These are phyloP conservation scores for Poecilobothrus nobilitatus DNA, from an alignment of 2,888 invertebrate species.

Conservation along the genomic window DNA sequence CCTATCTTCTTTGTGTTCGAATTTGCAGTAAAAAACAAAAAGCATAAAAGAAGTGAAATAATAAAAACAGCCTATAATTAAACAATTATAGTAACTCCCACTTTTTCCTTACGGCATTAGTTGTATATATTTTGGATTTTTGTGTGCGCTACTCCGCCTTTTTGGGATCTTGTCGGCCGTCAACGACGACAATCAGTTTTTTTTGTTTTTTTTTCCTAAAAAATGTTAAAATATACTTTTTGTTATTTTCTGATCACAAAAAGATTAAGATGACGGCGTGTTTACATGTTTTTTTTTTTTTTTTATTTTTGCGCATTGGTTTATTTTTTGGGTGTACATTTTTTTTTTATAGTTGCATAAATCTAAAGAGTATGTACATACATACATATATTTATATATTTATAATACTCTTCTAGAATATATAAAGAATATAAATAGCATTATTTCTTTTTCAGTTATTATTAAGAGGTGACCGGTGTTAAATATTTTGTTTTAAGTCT, in stretches of 20 bases:
- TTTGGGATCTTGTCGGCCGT: slow-evolving; percentile 30
- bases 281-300: too few relatives aligned
- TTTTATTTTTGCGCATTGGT: too few relatives aligned
- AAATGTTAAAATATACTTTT: neutral
- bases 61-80: slow-evolving; percentile 44
- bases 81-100: slow-evolving; percentile 46
- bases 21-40: neutral
- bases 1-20: too few relatives aligned
- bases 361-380: too few relatives aligned
- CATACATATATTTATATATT: too few relatives aligned
- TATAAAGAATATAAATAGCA: too few relatives aligned
- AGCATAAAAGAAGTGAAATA: slow-evolving; percentile 12
- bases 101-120: slow-evolving; percentile 40
- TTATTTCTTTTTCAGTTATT: too few relatives aligned
- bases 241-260: neutral
- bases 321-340: too few relatives aligned
- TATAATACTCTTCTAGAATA: too few relatives aligned
- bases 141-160: slow-evolving; percentile 43
- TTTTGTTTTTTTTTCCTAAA: neutral
- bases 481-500: too few relatives aligned
- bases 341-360: too few relatives aligned
- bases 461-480: too few relatives aligned
- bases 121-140: slow-evolving; percentile 33
- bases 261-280: neutral
- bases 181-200: neutral